These are phyloP conservation scores for Drosophila fulvimacula DNA, from an alignment of 2,888 invertebrate species.

Conservation along the genomic window DNA sequence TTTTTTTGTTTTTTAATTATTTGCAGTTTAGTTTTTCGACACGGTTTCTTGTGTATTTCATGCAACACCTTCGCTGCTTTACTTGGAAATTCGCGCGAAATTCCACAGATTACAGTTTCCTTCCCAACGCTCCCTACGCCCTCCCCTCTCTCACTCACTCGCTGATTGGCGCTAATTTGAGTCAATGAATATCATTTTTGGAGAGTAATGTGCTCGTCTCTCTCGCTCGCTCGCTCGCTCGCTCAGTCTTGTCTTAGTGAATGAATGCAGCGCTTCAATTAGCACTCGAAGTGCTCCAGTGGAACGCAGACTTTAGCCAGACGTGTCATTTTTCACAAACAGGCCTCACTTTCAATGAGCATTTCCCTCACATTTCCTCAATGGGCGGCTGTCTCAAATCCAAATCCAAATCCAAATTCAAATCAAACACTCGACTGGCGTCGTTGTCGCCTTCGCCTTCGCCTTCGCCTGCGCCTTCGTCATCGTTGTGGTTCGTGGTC, in stretches of 20 bases:
- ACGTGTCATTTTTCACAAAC: slow-evolving; percentile 77
- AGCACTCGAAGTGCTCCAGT: slow-evolving; percentile 37
- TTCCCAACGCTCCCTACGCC: not conserved
- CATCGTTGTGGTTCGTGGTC: slow-evolving; percentile 48
- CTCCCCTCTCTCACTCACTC: not conserved
- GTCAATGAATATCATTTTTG: slow-evolving; percentile 22
- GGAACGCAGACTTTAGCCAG: slow-evolving; percentile 43
- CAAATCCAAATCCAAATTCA: slow-evolving; percentile 29
- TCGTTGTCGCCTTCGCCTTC: slow-evolving; percentile 14
- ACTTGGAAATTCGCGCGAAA: slow-evolving; percentile 59
- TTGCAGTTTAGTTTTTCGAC: slow-evolving; percentile 66
- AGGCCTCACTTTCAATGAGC: slow-evolving; percentile 67
- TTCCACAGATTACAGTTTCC: slow-evolving; percentile 50
- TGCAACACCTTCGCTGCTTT: slow-evolving; percentile 72
- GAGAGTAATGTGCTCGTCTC: not conserved
- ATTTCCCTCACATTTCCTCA: slow-evolving; percentile 68
- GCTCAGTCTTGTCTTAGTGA: slow-evolving; percentile 36
- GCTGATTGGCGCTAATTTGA: slow-evolving; percentile 48
- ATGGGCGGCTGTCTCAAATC: slow-evolving; percentile 47
- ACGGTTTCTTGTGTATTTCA: slow-evolving; percentile 75
- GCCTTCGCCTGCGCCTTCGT: slow-evolving; percentile 4
- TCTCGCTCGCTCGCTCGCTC: not conserved
- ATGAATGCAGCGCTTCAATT: slow-evolving; percentile 46
- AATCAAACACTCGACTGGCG: slow-evolving; percentile 62
- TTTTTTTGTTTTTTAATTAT: slow-evolving; percentile 41